Conservation (phyloP, 2,888 invertebrate genomes). For the Spicauda simplicius region DNA sequence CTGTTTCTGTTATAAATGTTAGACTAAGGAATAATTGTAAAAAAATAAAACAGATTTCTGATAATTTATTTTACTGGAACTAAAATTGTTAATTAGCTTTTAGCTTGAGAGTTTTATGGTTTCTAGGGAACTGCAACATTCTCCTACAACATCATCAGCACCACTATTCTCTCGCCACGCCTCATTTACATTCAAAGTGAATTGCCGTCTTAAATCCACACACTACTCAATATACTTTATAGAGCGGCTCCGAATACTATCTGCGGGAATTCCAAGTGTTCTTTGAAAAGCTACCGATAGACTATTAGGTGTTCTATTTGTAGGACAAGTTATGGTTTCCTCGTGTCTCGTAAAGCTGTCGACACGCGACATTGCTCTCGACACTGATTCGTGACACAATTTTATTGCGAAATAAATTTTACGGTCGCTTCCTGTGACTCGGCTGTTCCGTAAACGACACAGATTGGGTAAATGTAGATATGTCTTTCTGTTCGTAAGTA, state of each 20-base stretch:
- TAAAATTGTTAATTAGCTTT: neutral
- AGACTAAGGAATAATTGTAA: too few relatives aligned
- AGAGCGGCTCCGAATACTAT: neutral
- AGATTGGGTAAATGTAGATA: neutral
- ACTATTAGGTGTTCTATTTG: constrained; percentile 31
- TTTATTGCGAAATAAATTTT: constrained; percentile 35
- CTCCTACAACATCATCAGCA: neutral
- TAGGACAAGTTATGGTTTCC: constrained; percentile 33
- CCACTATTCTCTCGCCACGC: neutral
- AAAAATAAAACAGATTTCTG: too few relatives aligned
- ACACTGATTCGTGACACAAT: constrained; percentile 31
- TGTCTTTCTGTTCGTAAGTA: neutral
- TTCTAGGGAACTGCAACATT: neutral
- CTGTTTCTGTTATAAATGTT: too few relatives aligned
- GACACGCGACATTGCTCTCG: constrained; percentile 29
- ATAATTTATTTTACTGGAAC: too few relatives aligned
- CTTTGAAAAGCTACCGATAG: neutral
- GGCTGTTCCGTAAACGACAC: neutral
- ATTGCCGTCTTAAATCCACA: constrained; percentile 1
- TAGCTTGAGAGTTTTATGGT: neutral
- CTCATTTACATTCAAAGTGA: neutral
- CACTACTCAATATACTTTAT: constrained; percentile 4
- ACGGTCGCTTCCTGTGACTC: constrained; percentile 10
- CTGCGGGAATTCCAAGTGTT: constrained; percentile 2
- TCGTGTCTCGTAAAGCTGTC: constrained; percentile 34